Percentiles rank a stretch among this genome's conserved stretches.
Evolutionary conservation across 2,797 vertebrate species (phyloP).

Genomic region (Notamacropus eugenii): DNA sequence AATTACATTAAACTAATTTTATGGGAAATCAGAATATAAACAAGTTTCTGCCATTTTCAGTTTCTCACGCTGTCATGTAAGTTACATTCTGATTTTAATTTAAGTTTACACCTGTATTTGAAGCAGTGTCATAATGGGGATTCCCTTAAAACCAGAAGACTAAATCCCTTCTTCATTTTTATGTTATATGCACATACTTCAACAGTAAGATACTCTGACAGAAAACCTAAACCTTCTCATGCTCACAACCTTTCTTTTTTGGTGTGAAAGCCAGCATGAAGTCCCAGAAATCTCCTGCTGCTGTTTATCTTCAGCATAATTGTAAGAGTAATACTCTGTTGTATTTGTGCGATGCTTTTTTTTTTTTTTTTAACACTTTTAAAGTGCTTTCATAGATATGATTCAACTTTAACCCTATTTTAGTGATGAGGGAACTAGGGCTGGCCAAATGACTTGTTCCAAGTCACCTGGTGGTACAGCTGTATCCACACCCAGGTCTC

Average conservation of each 20-base stretch:
- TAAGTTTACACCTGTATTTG: background rate
- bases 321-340: background rate
- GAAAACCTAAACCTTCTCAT: conserved; percentile 23
- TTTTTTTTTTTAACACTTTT: background rate
- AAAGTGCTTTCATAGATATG: background rate
- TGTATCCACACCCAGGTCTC: conserved; percentile 11
- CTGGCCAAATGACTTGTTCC: background rate
- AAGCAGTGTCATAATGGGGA: conserved; percentile 37
- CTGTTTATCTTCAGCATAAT: background rate
- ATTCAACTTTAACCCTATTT: conserved; percentile 3
- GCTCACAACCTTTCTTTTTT: background rate
- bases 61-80: conserved; percentile 48
- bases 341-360: background rate
- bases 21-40: background rate
- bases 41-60: conserved; percentile 2
- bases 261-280: background rate
- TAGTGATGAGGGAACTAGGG: background rate
- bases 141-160: conserved; percentile 35
- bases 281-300: background rate
- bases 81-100: conserved; percentile 44
- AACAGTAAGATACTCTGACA: background rate
- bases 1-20: background rate
- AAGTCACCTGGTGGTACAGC: background rate
- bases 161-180: background rate
- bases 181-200: background rate